Conservation (phyloP, 2,888 invertebrate genomes). For the Andrena fulva region DNA sequence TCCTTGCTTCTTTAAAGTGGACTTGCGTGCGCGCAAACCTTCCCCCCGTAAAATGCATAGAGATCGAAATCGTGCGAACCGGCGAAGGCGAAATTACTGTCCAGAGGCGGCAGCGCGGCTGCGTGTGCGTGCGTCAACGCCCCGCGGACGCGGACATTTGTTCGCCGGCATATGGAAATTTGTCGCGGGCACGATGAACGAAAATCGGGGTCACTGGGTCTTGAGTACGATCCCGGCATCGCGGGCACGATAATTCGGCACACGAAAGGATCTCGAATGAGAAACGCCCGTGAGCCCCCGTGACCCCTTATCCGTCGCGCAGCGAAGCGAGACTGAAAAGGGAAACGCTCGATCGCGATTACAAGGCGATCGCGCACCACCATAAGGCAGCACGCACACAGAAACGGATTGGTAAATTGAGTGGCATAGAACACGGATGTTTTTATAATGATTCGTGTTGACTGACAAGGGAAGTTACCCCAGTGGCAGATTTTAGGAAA, state of each 20-base stretch:
- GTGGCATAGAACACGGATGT: too few species aligned
- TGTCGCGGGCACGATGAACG: constrained; percentile 52
- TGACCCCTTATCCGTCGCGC: constrained; percentile 27
- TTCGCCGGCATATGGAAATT: constrained; percentile 76
- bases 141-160: constrained; percentile 76
- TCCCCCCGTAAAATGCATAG: constrained; percentile 72
- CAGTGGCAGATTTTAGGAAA: too few species aligned
- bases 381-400: not conserved
- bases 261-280: constrained; percentile 38
- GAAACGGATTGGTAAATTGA: not conserved
- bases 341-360: constrained; percentile 20
- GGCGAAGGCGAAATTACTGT: constrained; percentile 72
- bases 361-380: not conserved
- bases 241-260: constrained; percentile 50
- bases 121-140: constrained; percentile 73
- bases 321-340: constrained; percentile 7
- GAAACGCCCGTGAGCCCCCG: constrained; percentile 26
- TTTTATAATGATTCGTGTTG: too few species aligned
- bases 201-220: constrained; percentile 78
- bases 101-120: constrained; percentile 51
- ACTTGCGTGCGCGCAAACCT: constrained; percentile 77
- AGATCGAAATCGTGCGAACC: constrained; percentile 75
- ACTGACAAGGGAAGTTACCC: too few species aligned
- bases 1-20: constrained; percentile 52
- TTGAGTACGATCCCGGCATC: constrained; percentile 35